Evolutionary conservation across 1,140 invertebrate species (phyloP), one percentile per base, ranked within the genome.

Genomic region (Polypedilum vanderplanki): DNA sequence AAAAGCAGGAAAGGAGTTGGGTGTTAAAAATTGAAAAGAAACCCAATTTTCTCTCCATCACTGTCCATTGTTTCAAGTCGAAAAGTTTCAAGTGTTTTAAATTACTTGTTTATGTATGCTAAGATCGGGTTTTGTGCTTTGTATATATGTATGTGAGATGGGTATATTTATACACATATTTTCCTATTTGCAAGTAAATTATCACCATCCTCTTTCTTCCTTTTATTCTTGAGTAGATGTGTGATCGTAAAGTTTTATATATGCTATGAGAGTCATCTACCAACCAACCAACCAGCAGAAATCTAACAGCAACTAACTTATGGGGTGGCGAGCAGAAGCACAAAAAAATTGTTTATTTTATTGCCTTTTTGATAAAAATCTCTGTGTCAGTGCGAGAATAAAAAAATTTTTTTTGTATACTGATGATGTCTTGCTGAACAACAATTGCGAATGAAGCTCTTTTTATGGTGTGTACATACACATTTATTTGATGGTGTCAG

Each of bases 161-260:
- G 24, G 24, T 33, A 33, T 33, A 57, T 9, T n/a, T 57, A 57
- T 57, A 57, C 12, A 57, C 24, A 57, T 57, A 12, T 57, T 57
- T 57, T 57, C 46, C 46, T 57, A 57, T 57, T 57, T 57, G 46
- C 20, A 70, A 70, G 65, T 70, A 70, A 70, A 70, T 70, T 70
- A 70, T 70, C 65, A 22, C 65, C 65, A 70, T 70, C 65, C 65
- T 22, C 17, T 3, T 70, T 5, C 17, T 22, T 17, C 65, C 3
- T 12, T 7, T 70, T n/a, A 7, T 70, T 70, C 18, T 70, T 9
- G 3, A 20, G 17, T 33, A 70, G 20, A 22, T 70, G 18, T 70
- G 17, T 22, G 20, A 18, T 70, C 65, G 65, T 70, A 70, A 70
- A 70, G 15, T 70, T 70, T 70, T 70, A 70, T 70, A 70, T 70